Base-by-base conservation (phyloP, 2,888 invertebrate genomes). In the Bruchidius siliquastri region DNA sequence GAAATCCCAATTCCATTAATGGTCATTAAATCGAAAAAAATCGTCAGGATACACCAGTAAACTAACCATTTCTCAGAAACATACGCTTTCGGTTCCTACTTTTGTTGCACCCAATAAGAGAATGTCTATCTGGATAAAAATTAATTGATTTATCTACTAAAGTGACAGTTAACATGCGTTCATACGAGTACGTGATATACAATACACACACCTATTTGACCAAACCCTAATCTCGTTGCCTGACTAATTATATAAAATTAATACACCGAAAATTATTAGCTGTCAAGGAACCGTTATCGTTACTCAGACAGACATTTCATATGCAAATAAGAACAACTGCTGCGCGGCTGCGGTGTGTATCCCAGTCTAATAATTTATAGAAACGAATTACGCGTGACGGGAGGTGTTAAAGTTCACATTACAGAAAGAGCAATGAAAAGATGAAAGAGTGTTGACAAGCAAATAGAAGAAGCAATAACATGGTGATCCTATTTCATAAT, bases 391-490 rank as follows among this genome's bases (percentile, higher is more conserved):
- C 49, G 49, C 49, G 49, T 49, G 49, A 49, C 49, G 49, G 49
- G 74, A 69, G 73, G 70, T 73, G 72, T 30, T 21, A 69, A 68
- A 73, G 73, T 73, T 49, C 71, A 71, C 72, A 75, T 74, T 70
- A 71, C 73, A 76, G 74, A 76, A 77, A 76, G 76, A 75, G 76
- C 76, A 77, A 74, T 76, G 71, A 71, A 73, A 73, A 72, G 74
- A 72, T 74, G 74, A 75, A 74, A 76, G 83, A 84, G 85, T 84
- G 86, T 82, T 84, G 85, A 85, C 85, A 84, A 83, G 84, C 83
- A 83, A 84, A 84, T 83, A 85, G 85, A 84, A 84, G 85, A 85
- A 84, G 86, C 85, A 85, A 85, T 86, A 86, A 85, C 86, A 85
- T 80, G 84, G 83, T 84, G 85, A 86, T 86, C 85, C 84, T 85